phyloP scores from a whole-genome alignment of 2,888 invertebrate species.

The Limnephilus marmoratus region DNA sequence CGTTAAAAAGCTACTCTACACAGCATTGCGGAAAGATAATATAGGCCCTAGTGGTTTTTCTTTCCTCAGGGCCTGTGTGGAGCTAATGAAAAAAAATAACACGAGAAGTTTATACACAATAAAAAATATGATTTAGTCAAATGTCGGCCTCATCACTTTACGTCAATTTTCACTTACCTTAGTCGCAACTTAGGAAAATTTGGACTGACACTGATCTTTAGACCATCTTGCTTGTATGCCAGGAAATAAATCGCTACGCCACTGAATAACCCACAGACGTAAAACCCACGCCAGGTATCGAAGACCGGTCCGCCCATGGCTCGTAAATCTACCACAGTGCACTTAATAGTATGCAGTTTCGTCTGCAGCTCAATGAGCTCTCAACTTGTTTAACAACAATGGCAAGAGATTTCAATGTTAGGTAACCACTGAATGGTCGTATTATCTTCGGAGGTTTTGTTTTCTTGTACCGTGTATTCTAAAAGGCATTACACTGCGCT shows the following conservation, averaged over 20 bases:
- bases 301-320: constrained; percentile 15
- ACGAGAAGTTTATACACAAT: too few species aligned
- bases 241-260: background rate
- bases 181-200: too few species aligned
- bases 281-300: background rate
- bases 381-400: background rate
- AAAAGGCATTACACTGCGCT: background rate
- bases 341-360: background rate
- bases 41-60: too few species aligned
- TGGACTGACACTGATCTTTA: too few species aligned
- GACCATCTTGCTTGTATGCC: too few species aligned
- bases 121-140: too few species aligned
- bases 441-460: background rate
- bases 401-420: background rate
- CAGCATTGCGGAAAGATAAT: too few species aligned
- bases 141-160: too few species aligned
- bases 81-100: too few species aligned
- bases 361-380: constrained; percentile 4
- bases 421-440: background rate
- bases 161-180: too few species aligned
- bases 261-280: background rate
- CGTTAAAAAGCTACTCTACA: too few species aligned
- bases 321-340: background rate
- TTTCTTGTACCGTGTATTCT: background rate
- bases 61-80: too few species aligned